phyloP scores from a whole-genome alignment of 2,888 invertebrate genomes.

The Laspeyria flexula region DNA sequence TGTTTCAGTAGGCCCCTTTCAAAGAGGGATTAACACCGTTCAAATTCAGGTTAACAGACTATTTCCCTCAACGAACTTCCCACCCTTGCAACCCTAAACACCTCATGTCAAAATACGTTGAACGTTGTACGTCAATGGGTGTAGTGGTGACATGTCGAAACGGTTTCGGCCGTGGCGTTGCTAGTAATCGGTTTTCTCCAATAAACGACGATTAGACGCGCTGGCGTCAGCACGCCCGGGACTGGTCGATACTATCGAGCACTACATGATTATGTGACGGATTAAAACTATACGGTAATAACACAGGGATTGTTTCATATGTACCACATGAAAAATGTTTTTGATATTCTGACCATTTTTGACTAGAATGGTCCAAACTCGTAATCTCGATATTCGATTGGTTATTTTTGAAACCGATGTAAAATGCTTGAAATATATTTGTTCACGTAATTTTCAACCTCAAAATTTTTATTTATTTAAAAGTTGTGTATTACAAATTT shows the following conservation, averaged over 20 bases:
- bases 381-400: no score
- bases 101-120: constrained; percentile 37
- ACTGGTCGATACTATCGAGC: constrained; percentile 63
- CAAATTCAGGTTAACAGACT: not conserved
- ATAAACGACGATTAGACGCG: constrained; percentile 86
- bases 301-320: not conserved
- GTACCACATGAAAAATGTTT: not conserved
- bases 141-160: constrained; percentile 80
- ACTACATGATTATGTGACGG: constrained; percentile 37
- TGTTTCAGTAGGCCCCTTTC: no score
- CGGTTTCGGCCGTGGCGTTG: constrained; percentile 70
- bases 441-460: no score
- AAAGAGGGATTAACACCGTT: no score
- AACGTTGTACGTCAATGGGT: constrained; percentile 26
- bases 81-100: not conserved
- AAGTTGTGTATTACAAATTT: no score
- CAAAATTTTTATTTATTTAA: no score
- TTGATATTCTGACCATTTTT: not conserved
- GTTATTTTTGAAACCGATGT: no score
- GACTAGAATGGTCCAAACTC: no score
- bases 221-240: constrained; percentile 81
- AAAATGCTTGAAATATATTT: no score
- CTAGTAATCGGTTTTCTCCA: constrained; percentile 85
- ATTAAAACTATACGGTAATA: constrained; percentile 19
- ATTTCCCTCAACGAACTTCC: not conserved